phyloP scores from a whole-genome alignment of 2,888 invertebrate species.

The Mellilla xanthometata region DNA sequence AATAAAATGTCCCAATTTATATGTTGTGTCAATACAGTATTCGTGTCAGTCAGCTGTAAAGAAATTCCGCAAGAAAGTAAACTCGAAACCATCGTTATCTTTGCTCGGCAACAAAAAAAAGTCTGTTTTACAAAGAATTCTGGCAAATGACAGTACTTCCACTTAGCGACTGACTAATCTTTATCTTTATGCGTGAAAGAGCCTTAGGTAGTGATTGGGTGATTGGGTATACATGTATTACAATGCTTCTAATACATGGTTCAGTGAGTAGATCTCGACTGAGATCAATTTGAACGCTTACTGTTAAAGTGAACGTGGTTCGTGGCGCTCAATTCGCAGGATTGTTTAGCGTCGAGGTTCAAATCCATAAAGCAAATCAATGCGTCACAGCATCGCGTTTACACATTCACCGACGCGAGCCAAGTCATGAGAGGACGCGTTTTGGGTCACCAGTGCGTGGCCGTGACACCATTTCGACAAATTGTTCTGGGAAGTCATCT shows the following conservation, averaged over 20 bases:
- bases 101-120: conserved; percentile 5
- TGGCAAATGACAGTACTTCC: conserved; percentile 16
- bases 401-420: conserved; percentile 31
- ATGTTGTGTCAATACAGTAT: conserved; percentile 5
- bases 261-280: conserved; percentile 20
- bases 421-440: conserved; percentile 34
- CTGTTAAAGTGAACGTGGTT: conserved; percentile 37
- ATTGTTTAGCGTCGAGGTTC: conserved; percentile 47
- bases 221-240: conserved; percentile 7
- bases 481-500: neutral
- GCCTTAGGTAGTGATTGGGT: conserved; percentile 1
- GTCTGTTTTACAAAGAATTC: conserved; percentile 14
- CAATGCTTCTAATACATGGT: conserved; percentile 19
- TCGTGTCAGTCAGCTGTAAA: conserved; percentile 15
- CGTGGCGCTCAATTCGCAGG: conserved; percentile 44
- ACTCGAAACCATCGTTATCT: conserved; percentile 6
- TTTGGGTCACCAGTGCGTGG: conserved; percentile 13
- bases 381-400: conserved; percentile 47
- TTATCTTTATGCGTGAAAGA: conserved; percentile 21
- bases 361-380: conserved; percentile 52
- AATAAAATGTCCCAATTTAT: conserved; percentile 10
- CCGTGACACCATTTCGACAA: conserved; percentile 10
- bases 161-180: conserved; percentile 19
- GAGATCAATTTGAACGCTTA: conserved; percentile 33
- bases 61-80: conserved; percentile 13